A percentile compares a stretch with the other conserved stretches of the same genome.
These are phyloP conservation scores for Archaeoteleia sp. DNA, from an alignment of 2,888 invertebrate genomes.

Conservation along the genomic window DNA sequence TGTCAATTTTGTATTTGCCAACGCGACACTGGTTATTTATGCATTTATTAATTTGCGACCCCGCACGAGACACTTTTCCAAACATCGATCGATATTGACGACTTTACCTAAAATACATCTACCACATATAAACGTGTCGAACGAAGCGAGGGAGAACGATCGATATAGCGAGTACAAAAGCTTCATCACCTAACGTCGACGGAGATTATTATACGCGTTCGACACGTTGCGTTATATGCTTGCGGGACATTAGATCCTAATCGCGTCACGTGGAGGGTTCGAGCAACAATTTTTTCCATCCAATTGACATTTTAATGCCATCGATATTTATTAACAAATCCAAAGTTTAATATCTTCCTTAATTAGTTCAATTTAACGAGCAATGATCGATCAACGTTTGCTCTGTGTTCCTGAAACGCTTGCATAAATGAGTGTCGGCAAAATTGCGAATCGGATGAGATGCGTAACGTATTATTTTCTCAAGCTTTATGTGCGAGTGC, in stretches of 20 bases:
- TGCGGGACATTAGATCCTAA: constrained; percentile 35
- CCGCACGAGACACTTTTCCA: constrained; percentile 31
- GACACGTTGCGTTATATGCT: constrained; percentile 41
- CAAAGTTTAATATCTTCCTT: too few relatives aligned
- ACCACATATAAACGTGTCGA: constrained; percentile 38
- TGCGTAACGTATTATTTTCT: too few relatives aligned
- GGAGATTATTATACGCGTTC: constrained; percentile 40
- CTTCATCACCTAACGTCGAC: constrained; percentile 56
- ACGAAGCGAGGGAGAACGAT: constrained; percentile 60
- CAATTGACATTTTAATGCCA: too few relatives aligned
- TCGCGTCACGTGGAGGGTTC: constrained; percentile 32
- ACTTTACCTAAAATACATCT: constrained; percentile 32
- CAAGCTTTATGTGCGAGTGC: too few relatives aligned
- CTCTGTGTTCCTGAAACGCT: too few relatives aligned
- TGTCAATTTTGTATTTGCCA: too few relatives aligned
- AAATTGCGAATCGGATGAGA: too few relatives aligned
- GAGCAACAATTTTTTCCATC: constrained; percentile 9
- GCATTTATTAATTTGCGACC: constrained; percentile 16
- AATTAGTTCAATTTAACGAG: too few relatives aligned
- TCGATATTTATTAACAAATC: too few relatives aligned
- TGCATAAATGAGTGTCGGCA: too few relatives aligned
- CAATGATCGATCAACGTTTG: too few relatives aligned
- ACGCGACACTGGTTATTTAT: too few relatives aligned
- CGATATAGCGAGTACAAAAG: constrained; percentile 67
- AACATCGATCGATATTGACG: constrained; percentile 25